Conservation (phyloP, 2,113 vertebrate genomes). For the Acrocephalus kingi region DNA sequence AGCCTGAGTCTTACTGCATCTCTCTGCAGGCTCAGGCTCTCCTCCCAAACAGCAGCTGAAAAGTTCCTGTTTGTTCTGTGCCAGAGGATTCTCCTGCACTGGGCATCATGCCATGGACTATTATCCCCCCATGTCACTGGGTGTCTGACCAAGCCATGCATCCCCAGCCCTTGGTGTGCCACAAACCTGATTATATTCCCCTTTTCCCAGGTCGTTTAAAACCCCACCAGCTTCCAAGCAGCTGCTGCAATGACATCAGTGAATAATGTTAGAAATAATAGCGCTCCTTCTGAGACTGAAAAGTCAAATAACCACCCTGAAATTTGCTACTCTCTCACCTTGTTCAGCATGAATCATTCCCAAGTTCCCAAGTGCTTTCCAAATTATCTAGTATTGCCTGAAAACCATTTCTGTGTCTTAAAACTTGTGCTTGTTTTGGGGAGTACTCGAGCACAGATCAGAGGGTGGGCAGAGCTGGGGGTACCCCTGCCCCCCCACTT, state of each 20-base stretch:
- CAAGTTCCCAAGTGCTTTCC: background rate
- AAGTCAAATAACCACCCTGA: background rate
- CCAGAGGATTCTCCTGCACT: background rate
- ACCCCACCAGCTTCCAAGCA: background rate
- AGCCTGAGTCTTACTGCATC: background rate
- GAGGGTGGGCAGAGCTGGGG: background rate
- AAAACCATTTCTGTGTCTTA: background rate
- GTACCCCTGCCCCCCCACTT: background rate
- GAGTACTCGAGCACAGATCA: background rate
- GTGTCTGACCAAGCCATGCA: background rate
- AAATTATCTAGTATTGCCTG: background rate
- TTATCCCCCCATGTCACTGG: rapidly evolving
- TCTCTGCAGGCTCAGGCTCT: background rate
- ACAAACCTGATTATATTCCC: background rate
- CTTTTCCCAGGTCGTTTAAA: background rate
- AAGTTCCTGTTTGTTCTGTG: background rate
- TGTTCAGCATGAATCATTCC: background rate
- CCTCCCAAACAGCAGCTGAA: background rate
- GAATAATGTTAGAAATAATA: background rate
- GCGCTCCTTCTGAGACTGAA: rapidly evolving
- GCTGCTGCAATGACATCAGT: background rate
- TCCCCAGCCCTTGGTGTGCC: background rate
- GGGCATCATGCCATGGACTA: rapidly evolving
- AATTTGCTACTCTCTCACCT: background rate
- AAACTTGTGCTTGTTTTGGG: background rate